A percentile compares a stretch with the other conserved stretches of the same genome.
Evolutionary conservation across 2,888 invertebrate genomes (phyloP).

Genomic region (Zeuzera pyrina): DNA sequence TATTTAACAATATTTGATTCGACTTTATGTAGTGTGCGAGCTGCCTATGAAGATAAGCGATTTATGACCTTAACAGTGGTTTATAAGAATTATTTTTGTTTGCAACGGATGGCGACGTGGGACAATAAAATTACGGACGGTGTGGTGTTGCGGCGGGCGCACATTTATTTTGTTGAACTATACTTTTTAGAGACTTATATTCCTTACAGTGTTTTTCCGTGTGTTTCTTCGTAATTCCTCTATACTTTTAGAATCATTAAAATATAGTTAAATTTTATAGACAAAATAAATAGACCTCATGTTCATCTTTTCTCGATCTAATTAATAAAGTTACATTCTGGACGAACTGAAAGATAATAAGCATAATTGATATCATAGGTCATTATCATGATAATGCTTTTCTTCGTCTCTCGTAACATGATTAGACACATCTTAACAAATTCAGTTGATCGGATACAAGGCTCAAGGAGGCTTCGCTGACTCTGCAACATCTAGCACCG

Average conservation of each 20-base stretch:
- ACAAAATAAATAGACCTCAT: too few relatives aligned
- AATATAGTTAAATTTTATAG: too few relatives aligned
- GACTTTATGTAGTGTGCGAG: slow-evolving; percentile 41
- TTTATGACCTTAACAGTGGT: slow-evolving; percentile 37
- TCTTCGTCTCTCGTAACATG: slow-evolving; percentile 19
- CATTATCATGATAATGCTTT: slow-evolving; percentile 33
- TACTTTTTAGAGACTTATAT: slow-evolving; percentile 43
- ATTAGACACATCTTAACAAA: slow-evolving; percentile 25
- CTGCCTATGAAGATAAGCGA: slow-evolving; percentile 30
- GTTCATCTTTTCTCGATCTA: too few relatives aligned
- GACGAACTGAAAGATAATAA: slow-evolving; percentile 28
- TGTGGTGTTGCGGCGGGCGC: slow-evolving; percentile 53
- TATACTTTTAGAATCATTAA: too few relatives aligned
- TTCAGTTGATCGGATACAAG: slow-evolving; percentile 19
- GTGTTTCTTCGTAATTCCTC: too few relatives aligned
- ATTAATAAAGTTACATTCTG: not conserved
- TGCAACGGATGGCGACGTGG: slow-evolving; percentile 33
- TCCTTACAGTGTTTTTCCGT: too few relatives aligned
- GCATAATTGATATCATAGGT: slow-evolving; percentile 35
- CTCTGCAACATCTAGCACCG: slow-evolving; percentile 32
- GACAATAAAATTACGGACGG: slow-evolving; percentile 60
- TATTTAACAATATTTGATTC: slow-evolving; percentile 60
- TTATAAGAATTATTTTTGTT: slow-evolving; percentile 49
- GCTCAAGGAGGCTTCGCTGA: slow-evolving; percentile 26
- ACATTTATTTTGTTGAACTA: slow-evolving; percentile 56